Conservation (phyloP, 2,113 vertebrate genomes). For the Rhabdornis inornatus region DNA sequence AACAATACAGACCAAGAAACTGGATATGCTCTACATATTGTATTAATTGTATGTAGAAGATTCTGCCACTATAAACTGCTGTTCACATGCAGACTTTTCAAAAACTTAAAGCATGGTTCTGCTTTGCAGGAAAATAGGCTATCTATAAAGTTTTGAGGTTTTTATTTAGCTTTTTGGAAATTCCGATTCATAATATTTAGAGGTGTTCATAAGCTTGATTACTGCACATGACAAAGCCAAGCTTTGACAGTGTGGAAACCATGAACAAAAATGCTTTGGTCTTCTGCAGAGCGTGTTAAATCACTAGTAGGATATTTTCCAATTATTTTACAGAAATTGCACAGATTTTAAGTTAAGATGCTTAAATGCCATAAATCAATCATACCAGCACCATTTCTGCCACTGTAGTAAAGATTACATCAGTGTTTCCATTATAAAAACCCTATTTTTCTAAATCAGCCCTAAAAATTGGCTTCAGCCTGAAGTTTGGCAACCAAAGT, state of each 20-base stretch:
- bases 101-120: background rate
- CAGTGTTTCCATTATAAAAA: constrained; percentile 42
- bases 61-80: background rate
- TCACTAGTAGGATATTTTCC: constrained; percentile 22
- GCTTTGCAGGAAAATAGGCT: constrained; percentile 4
- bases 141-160: background rate
- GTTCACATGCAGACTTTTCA: background rate
- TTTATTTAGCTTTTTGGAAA: constrained; percentile 2
- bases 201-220: background rate
- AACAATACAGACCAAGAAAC: constrained; percentile 33
- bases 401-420: constrained; percentile 52
- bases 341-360: constrained; percentile 27
- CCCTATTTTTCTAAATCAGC: constrained; percentile 44
- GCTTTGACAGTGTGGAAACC: constrained; percentile 3
- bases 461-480: constrained; percentile 52
- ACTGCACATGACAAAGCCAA: background rate
- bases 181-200: background rate
- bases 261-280: background rate
- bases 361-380: constrained; percentile 31
- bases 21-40: constrained; percentile 14
- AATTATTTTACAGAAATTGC: constrained; percentile 6
- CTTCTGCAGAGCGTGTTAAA: constrained; percentile 30
- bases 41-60: constrained; percentile 19
- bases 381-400: constrained; percentile 21
- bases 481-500: constrained; percentile 60